Conservation (phyloP, 1,140 invertebrate genomes). For the Andricus grossulariae region DNA sequence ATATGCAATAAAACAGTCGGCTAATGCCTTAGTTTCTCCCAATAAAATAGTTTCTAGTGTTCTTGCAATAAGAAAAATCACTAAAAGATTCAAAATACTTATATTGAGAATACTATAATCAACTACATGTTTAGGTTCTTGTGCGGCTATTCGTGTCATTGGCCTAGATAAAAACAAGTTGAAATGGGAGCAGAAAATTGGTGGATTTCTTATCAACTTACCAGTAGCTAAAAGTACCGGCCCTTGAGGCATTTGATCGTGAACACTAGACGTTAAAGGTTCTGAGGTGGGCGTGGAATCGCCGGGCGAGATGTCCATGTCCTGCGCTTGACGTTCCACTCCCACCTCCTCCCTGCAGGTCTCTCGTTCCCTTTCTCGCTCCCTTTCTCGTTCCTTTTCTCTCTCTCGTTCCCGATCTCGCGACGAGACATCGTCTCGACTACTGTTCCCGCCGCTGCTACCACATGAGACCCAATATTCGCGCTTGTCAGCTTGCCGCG, state of each 20-base stretch:
- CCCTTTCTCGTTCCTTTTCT: slow-evolving; percentile 66
- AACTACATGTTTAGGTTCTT: neutral
- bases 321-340: slow-evolving; percentile 77
- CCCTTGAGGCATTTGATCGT: slow-evolving; percentile 74
- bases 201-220: slow-evolving; percentile 39
- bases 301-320: slow-evolving; percentile 92
- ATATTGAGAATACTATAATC: neutral
- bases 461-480: slow-evolving; percentile 74
- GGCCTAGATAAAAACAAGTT: too few species aligned
- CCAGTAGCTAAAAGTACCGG: slow-evolving; percentile 80
- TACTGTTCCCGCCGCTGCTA: slow-evolving; percentile 60
- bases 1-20: too few species aligned
- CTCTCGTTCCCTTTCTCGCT: slow-evolving; percentile 67
- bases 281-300: slow-evolving; percentile 88
- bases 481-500: slow-evolving; percentile 73
- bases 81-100: slow-evolving; percentile 14
- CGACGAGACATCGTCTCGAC: slow-evolving; percentile 62
- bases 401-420: slow-evolving; percentile 66
- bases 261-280: slow-evolving; percentile 71
- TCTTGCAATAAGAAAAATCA: neutral
- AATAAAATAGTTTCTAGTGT: neutral
- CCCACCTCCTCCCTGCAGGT: slow-evolving; percentile 66
- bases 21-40: too few species aligned
- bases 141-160: too few species aligned
- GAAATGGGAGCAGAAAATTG: too few species aligned